Evolutionary conservation across 1,140 invertebrate genomes (phyloP).

Genomic region (Ridgeia piscesae): DNA sequence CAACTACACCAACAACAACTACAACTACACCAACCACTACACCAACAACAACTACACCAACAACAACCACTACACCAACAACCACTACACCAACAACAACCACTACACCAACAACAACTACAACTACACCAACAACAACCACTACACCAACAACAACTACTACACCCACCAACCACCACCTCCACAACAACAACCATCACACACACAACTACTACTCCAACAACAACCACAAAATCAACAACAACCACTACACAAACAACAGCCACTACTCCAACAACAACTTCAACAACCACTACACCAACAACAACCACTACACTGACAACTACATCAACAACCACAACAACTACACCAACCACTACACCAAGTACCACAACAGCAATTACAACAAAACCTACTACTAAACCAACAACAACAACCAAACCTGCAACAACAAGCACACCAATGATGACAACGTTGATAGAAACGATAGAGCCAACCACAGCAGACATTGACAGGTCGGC

Average conservation of each 20-base stretch:
- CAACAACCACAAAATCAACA: background rate
- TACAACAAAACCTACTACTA: background rate
- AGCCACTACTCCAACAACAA: background rate
- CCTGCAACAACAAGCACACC: background rate
- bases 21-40: background rate
- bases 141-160: background rate
- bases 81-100: background rate
- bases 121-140: background rate
- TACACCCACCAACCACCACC: too few species aligned
- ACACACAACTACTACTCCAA: background rate
- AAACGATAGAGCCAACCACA: background rate
- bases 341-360: background rate
- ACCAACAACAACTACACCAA: background rate
- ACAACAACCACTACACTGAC: background rate
- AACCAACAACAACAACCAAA: background rate
- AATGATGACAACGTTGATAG: background rate
- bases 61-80: background rate
- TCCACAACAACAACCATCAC: background rate
- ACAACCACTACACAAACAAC: background rate
- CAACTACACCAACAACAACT: background rate
- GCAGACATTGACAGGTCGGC: background rate
- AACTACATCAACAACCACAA: background rate
- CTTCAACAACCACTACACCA: background rate
- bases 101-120: background rate
- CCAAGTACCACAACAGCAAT: background rate